phyloP scores from a whole-genome alignment of 35 echinoderm and acorn worm genomes.

The Strongylocentrotus purpuratus region DNA sequence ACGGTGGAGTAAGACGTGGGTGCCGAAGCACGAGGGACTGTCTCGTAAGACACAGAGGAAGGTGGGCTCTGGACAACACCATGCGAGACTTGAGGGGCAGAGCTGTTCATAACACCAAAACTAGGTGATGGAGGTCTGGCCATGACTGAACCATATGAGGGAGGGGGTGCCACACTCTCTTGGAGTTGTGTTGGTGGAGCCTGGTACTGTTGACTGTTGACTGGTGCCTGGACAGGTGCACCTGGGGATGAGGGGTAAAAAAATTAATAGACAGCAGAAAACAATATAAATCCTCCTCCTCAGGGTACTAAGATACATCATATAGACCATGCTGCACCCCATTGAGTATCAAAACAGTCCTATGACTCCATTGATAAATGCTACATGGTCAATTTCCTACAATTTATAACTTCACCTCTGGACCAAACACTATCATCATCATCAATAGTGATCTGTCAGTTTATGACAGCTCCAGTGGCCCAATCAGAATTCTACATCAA shows the following conservation, averaged over 20 bases:
- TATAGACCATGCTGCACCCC: too few relatives aligned
- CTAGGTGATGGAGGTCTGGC: conserved; percentile 28
- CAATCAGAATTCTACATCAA: too few relatives aligned
- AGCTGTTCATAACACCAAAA: neutral
- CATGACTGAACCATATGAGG: neutral
- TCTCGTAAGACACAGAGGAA: neutral
- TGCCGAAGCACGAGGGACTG: neutral
- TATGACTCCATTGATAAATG: too few relatives aligned
- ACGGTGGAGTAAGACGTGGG: neutral
- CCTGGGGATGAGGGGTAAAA: neutral
- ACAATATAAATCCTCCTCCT: too few relatives aligned
- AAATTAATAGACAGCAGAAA: neutral
- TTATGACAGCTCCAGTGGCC: too few relatives aligned
- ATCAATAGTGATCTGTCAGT: too few relatives aligned
- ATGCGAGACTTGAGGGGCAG: conserved; percentile 22
- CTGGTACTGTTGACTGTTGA: neutral
- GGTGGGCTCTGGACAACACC: neutral
- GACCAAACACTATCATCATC: too few relatives aligned
- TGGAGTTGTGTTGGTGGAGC: neutral
- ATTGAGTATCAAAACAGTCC: too few relatives aligned
- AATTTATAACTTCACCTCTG: too few relatives aligned
- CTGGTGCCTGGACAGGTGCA: neutral
- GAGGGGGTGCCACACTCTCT: neutral
- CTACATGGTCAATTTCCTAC: too few relatives aligned
- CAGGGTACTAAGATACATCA: too few relatives aligned